Percentiles rank a stretch among this genome's conserved stretches.
These are phyloP conservation scores for Perdita meconis DNA, from an alignment of 2,888 invertebrate species.

Conservation along the genomic window DNA sequence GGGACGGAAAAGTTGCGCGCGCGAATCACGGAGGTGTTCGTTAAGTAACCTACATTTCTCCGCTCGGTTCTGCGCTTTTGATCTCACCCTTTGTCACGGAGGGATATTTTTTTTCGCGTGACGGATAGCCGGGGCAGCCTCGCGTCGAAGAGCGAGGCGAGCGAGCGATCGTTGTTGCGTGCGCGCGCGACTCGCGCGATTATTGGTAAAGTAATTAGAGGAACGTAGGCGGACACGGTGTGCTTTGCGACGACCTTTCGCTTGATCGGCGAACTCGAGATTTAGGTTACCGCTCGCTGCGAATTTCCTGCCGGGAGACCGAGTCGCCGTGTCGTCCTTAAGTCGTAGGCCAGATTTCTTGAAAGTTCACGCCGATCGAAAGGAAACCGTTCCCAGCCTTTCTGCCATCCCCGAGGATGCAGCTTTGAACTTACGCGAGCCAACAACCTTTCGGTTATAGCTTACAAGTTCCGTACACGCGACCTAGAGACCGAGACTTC, in stretches of 20 bases:
- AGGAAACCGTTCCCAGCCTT: slow-evolving; percentile 5
- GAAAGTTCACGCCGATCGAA: slow-evolving; percentile 14
- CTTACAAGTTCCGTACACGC: slow-evolving; percentile 44
- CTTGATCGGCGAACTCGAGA: slow-evolving; percentile 60
- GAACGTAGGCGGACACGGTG: slow-evolving; percentile 58
- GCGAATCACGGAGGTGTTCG: slow-evolving; percentile 52
- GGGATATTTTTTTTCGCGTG: slow-evolving; percentile 44
- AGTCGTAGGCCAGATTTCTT: slow-evolving; percentile 7
- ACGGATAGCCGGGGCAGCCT: slow-evolving; percentile 20
- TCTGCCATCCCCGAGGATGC: slow-evolving; percentile 2
- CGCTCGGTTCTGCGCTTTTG: slow-evolving; percentile 44
- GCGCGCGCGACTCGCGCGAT: slow-evolving; percentile 64
- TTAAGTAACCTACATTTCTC: slow-evolving; percentile 62
- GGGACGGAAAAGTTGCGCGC: slow-evolving; percentile 40
- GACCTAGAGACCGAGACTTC: slow-evolving; percentile 54
- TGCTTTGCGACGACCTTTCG: slow-evolving; percentile 54
- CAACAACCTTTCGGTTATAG: slow-evolving; percentile 63
- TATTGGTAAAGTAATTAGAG: slow-evolving; percentile 73
- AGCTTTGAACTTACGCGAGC: slow-evolving; percentile 48
- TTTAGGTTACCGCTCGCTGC: slow-evolving; percentile 60
- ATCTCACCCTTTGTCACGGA: slow-evolving; percentile 48
- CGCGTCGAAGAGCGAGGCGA: slow-evolving; percentile 36
- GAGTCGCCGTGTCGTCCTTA: slow-evolving; percentile 18
- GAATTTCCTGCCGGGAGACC: slow-evolving; percentile 40
- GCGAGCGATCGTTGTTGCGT: slow-evolving; percentile 64